Percentiles rank a stretch among this genome's conserved stretches.
These are phyloP conservation scores for Lacerta viridis DNA, from an alignment of 2,797 vertebrate species.

Conservation along the genomic window DNA sequence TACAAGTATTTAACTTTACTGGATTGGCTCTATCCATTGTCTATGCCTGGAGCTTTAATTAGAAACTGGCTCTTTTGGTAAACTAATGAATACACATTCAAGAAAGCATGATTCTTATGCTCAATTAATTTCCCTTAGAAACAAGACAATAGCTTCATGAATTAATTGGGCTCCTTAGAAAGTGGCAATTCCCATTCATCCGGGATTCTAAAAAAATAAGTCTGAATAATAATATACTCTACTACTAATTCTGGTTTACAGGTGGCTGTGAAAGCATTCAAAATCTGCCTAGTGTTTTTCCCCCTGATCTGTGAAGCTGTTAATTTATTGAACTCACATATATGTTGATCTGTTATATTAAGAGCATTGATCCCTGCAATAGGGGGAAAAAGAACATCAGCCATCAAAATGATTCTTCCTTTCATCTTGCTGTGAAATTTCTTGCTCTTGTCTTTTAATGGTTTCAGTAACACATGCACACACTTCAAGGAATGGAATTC, in stretches of 20 bases:
- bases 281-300: neutral
- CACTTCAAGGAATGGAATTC: neutral
- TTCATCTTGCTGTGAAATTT: neutral
- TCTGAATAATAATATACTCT: slow-evolving; percentile 36
- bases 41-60: slow-evolving; percentile 3
- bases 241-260: slow-evolving; percentile 14
- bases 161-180: slow-evolving; percentile 38
- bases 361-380: neutral
- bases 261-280: slow-evolving; percentile 5
- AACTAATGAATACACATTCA: neutral
- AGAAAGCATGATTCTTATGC: slow-evolving; percentile 30
- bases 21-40: neutral
- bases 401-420: neutral
- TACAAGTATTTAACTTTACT: neutral
- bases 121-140: slow-evolving; percentile 13
- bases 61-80: neutral
- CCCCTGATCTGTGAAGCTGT: neutral
- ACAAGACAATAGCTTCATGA: slow-evolving; percentile 5
- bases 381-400: neutral
- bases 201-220: slow-evolving; percentile 24
- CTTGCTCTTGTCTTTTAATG: neutral
- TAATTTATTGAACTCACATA: neutral
- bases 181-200: neutral
- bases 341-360: neutral
- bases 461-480: neutral